Percentiles rank a stretch among this genome's conserved stretches.
Evolutionary conservation across 2,888 invertebrate genomes (phyloP).

Genomic region (Troides aeacus): DNA sequence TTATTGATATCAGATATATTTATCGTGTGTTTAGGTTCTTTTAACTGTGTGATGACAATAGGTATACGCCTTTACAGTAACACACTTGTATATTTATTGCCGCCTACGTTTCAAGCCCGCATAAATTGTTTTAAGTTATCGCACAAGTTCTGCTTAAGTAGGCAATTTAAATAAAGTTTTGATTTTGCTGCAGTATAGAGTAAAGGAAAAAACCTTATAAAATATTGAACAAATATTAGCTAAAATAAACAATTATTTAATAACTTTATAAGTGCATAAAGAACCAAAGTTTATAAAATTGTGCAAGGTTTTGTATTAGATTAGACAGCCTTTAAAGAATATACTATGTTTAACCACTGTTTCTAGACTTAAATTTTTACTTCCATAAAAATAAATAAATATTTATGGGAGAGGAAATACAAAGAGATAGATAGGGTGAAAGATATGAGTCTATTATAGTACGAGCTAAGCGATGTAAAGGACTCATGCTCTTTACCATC

Average conservation of each 20-base stretch:
- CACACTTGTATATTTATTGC: conserved; percentile 20
- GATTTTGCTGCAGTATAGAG: background rate
- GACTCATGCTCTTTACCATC: background rate
- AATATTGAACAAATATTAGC: background rate
- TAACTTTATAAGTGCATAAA: background rate
- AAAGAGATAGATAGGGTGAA: too few relatives aligned
- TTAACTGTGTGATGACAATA: background rate
- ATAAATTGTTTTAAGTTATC: conserved; percentile 20
- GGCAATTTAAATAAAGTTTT: conserved; percentile 19
- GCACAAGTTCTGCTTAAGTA: conserved; percentile 14
- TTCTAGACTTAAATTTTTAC: too few relatives aligned
- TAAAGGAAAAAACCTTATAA: background rate
- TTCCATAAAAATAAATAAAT: background rate
- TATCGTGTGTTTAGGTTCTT: background rate
- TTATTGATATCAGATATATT: background rate
- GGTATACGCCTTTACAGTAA: conserved; percentile 14
- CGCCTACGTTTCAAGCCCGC: conserved; percentile 12
- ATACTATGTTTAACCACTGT: too few relatives aligned
- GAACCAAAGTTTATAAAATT: background rate
- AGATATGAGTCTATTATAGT: too few relatives aligned
- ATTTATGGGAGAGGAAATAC: too few relatives aligned
- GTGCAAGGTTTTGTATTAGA: too few relatives aligned
- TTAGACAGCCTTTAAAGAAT: too few relatives aligned
- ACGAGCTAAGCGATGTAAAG: too few relatives aligned
- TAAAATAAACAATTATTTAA: background rate